Evolutionary conservation across 2,888 invertebrate species (phyloP).

Genomic region (Corbicula japonica): DNA sequence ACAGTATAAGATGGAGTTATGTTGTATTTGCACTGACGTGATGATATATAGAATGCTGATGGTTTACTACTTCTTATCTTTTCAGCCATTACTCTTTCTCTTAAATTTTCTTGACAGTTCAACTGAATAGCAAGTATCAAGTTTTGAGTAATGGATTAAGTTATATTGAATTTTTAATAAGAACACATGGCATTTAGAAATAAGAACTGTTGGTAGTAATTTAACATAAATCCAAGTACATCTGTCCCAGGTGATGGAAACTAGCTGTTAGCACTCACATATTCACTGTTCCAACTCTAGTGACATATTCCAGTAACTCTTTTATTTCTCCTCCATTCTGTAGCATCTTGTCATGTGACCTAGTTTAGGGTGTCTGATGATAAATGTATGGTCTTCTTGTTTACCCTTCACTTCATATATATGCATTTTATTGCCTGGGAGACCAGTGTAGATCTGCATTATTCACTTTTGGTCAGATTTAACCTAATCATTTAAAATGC

Average conservation of each 20-base stretch:
- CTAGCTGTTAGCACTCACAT: slow-evolving; percentile 11
- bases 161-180: background rate
- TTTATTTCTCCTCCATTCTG: slow-evolving; percentile 2
- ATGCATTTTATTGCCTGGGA: background rate
- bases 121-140: background rate
- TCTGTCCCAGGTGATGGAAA: background rate
- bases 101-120: slow-evolving; percentile 18
- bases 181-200: background rate
- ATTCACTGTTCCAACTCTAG: slow-evolving; percentile 20
- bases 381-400: slow-evolving; percentile 4
- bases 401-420: slow-evolving; percentile 5
- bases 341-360: slow-evolving; percentile 5
- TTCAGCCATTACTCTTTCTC: no score
- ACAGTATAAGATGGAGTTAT: background rate
- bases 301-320: slow-evolving; percentile 34
- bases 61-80: no score
- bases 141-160: background rate
- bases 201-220: background rate
- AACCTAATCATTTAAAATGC: background rate
- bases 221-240: background rate
- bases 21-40: no score
- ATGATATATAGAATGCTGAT: no score
- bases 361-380: background rate
- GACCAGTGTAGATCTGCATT: background rate
- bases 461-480: background rate